Conservation (phyloP, 2,113 vertebrate species). For the Phaetusa simplex region DNA sequence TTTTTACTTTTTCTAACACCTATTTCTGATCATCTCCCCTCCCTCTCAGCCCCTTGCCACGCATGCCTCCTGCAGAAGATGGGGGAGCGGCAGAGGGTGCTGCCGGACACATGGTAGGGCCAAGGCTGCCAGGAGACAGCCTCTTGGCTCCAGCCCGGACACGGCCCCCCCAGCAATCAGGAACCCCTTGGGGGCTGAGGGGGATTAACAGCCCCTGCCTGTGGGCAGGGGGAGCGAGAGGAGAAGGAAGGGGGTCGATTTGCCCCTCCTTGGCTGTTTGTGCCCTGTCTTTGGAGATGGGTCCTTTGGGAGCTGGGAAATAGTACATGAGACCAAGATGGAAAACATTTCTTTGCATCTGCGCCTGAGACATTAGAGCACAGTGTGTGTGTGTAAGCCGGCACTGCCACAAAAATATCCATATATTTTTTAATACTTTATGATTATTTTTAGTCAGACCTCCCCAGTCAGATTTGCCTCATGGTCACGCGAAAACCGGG, state of each 20-base stretch:
- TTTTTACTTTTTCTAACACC: neutral
- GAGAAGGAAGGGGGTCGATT: neutral
- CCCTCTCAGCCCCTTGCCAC: neutral
- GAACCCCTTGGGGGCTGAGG: neutral
- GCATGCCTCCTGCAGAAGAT: neutral
- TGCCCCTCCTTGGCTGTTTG: neutral
- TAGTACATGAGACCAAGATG: neutral
- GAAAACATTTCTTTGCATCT: neutral
- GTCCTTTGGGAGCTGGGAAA: neutral
- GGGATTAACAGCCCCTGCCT: neutral
- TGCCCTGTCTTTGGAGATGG: neutral
- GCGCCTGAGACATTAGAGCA: neutral
- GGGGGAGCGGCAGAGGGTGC: neutral
- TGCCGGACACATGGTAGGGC: neutral
- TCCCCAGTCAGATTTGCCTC: neutral
- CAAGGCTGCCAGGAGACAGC: neutral
- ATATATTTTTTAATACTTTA: neutral
- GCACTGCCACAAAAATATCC: neutral
- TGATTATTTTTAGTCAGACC: neutral
- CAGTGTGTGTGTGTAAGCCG: neutral
- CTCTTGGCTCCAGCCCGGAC: neutral
- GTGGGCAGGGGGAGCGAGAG: accelerated
- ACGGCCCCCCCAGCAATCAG: neutral
- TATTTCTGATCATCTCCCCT: neutral
- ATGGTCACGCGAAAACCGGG: neutral